Base-by-base conservation (phyloP, 2,888 invertebrate species). In the Drosophila maculinotata region DNA sequence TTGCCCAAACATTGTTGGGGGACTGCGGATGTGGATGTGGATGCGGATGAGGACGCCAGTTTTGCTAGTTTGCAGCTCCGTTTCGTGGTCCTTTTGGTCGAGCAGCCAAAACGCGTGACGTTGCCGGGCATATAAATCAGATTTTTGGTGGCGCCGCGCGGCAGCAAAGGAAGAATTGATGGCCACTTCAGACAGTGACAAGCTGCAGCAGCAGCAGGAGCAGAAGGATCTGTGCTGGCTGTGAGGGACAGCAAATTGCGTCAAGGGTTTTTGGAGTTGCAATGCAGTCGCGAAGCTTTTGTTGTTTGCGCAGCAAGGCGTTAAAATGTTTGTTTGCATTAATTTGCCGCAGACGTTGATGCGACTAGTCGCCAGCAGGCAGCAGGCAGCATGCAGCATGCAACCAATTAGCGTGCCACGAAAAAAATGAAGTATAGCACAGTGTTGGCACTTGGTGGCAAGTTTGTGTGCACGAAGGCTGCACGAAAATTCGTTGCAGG, bases 301-400 rank as follows among this genome's bases (percentile, higher is more conserved):
- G 71, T 67, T 71, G 76, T 69, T 77, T 73, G 79, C 44, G 47
- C 69, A 62, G 71, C 79, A 77, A 71, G 72, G 77, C 82, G 82
- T 84, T 84, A 81, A 84, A 84, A 87, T 87, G 85, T 87, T 83
- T 83, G 82, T 83, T 83, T 83, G 85, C 87, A 83, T 83, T 87
- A 83, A 87, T 87, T 83, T 83, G 87, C 76, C 62, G 65, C 85
- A 84, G 79, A 76, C 85, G 60, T 60, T 66, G 78, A 65, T 59
- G 64, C 71, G 57, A 59, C 45, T 38, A 20, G 20, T 20, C 20
- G 2, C 36, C 31, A 26, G 28, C 33, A 44, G 42, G 28, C 36
- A 20, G 44, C 62, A 38, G 36, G 59, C 62, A 35, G 33, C 67
- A 54, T 63, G 63, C 63, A 62, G n/a, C n/a, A 20, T 20, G 20